Evolutionary conservation across 2,797 vertebrate genomes (phyloP).

Genomic region (Eulemur mongoz): DNA sequence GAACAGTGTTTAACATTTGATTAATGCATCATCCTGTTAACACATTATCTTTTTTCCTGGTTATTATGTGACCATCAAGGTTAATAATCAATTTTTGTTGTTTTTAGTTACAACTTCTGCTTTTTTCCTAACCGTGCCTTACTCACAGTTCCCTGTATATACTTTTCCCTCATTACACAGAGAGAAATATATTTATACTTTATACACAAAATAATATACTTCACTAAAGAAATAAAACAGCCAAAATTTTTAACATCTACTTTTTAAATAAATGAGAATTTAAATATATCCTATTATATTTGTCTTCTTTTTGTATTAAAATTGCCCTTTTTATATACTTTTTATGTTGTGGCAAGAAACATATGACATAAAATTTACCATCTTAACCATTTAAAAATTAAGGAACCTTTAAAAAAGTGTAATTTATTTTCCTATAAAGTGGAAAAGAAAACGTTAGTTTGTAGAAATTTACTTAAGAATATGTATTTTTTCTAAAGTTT

Average conservation of each 20-base stretch:
- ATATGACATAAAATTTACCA: not conserved
- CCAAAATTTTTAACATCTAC: not conserved
- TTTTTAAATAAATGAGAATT: constrained; percentile 27
- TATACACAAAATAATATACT: not conserved
- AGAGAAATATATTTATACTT: not conserved
- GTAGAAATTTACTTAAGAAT: not conserved
- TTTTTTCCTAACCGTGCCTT: not conserved
- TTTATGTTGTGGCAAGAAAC: not conserved
- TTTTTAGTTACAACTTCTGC: not conserved
- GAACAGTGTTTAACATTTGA: not conserved
- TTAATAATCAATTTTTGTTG: not conserved
- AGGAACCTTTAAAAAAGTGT: not conserved
- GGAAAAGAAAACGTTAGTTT: not conserved
- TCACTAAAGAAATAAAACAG: not conserved
- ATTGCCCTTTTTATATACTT: not conserved
- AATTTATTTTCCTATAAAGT: not conserved
- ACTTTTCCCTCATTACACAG: not conserved
- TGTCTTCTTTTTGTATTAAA: not conserved
- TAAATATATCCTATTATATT: not conserved
- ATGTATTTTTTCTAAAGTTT: not conserved
- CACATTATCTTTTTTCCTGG: not conserved
- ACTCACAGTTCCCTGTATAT: not conserved
- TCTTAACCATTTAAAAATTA: not conserved
- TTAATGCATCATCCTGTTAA: not conserved
- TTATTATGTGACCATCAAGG: not conserved